A percentile compares a stretch with the other conserved stretches of the same genome.
phyloP scores from a whole-genome alignment of 2,113 vertebrate genomes.

The Cyanoramphus novaezelandiae region DNA sequence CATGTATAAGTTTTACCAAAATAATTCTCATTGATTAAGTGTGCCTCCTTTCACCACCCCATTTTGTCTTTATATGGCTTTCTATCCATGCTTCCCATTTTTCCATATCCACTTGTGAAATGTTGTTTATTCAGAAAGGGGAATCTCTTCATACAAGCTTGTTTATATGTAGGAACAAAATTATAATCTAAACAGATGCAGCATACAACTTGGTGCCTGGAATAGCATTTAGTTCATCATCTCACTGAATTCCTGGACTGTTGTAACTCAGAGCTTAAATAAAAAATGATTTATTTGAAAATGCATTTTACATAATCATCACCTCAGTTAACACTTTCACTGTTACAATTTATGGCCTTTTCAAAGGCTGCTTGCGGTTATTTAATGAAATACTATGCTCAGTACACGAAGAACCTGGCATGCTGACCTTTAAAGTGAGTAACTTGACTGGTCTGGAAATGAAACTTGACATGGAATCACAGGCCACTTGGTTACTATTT shows the following conservation, averaged over 20 bases:
- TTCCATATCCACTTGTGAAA: not conserved
- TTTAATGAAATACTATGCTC: not conserved
- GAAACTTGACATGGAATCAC: not conserved
- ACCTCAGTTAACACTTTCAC: not conserved
- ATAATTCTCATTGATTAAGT: not conserved
- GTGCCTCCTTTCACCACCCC: not conserved
- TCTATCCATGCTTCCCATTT: not conserved
- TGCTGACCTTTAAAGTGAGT: not conserved
- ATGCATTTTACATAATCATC: not conserved
- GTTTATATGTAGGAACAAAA: not conserved
- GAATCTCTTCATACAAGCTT: not conserved
- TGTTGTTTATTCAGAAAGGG: not conserved
- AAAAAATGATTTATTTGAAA: not conserved
- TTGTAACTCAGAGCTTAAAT: not conserved
- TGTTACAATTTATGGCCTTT: not conserved
- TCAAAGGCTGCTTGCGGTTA: not conserved
- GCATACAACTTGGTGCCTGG: not conserved
- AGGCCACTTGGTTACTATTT: not conserved
- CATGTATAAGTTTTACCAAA: not conserved
- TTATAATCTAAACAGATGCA: not conserved
- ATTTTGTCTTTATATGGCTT: not conserved
- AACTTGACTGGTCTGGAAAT: not conserved
- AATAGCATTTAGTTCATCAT: not conserved
- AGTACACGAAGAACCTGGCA: not conserved
- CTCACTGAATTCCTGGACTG: not conserved